Conservation (phyloP, 2,797 vertebrate genomes). For the Gorsachius magnificus region DNA sequence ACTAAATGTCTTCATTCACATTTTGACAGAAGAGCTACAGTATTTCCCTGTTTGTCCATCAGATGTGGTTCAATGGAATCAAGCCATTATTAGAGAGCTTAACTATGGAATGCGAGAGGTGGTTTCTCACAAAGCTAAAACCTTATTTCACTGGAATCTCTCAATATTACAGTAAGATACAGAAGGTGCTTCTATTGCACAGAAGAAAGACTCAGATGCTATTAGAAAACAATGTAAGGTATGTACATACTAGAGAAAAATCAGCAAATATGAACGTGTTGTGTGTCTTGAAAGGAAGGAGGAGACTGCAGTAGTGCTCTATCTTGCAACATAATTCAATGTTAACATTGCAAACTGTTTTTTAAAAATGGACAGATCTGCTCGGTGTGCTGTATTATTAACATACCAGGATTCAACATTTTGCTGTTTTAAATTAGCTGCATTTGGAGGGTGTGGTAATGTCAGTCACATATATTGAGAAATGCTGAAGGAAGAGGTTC, state of each 20-base stretch:
- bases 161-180: background rate
- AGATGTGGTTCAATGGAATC: background rate
- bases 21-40: background rate
- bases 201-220: background rate
- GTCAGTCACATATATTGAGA: background rate
- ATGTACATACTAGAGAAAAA: background rate
- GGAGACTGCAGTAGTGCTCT: background rate
- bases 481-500: background rate
- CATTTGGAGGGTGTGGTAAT: background rate
- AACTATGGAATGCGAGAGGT: background rate
- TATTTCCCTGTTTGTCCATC: background rate
- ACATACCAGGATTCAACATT: constrained; percentile 48
- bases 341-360: constrained; percentile 3
- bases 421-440: background rate
- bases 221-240: background rate
- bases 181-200: background rate
- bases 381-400: constrained; percentile 26
- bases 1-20: background rate
- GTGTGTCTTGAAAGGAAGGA: background rate
- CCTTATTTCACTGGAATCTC: background rate
- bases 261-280: background rate
- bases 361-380: constrained; percentile 35
- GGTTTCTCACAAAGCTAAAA: background rate
- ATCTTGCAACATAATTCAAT: constrained; percentile 13
- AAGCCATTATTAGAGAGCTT: background rate